phyloP scores from a whole-genome alignment of 1,140 invertebrate species.

The Orchesella cincta region DNA sequence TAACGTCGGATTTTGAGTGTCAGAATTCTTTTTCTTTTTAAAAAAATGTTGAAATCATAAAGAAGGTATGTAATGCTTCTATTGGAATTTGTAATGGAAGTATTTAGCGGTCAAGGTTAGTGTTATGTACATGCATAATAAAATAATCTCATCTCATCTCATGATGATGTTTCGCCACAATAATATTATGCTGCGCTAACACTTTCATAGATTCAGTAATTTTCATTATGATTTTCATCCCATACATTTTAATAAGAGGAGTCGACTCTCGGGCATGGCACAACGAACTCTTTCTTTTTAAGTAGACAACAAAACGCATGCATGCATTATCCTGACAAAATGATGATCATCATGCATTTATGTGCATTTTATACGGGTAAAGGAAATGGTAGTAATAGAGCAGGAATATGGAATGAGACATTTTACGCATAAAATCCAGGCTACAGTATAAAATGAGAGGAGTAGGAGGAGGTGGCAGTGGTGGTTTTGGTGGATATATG shows the following conservation, averaged over 20 bases:
- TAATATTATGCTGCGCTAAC: not conserved
- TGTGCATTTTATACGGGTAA: conserved; percentile 19
- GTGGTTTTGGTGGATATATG: not conserved
- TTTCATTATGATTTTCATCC: conserved; percentile 30
- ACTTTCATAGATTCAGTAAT: conserved; percentile 11
- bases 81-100: too few relatives aligned
- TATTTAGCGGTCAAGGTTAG: conserved; percentile 25
- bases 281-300: not conserved
- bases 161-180: not conserved
- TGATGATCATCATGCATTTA: conserved; percentile 23
- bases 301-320: not conserved
- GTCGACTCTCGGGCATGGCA: too few relatives aligned
- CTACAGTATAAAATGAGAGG: not conserved
- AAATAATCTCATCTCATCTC: too few relatives aligned
- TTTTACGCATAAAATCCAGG: not conserved
- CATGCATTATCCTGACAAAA: not conserved
- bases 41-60: too few relatives aligned
- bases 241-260: conserved; percentile 23
- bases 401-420: not conserved
- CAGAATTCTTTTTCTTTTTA: too few relatives aligned
- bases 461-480: not conserved
- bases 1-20: too few relatives aligned
- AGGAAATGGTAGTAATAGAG: not conserved
- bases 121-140: conserved; percentile 23
- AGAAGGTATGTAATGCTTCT: too few relatives aligned